Percentiles rank a stretch among this genome's conserved stretches.
Evolutionary conservation across 2,888 invertebrate species (phyloP).

Genomic region (Netelia inedita): DNA sequence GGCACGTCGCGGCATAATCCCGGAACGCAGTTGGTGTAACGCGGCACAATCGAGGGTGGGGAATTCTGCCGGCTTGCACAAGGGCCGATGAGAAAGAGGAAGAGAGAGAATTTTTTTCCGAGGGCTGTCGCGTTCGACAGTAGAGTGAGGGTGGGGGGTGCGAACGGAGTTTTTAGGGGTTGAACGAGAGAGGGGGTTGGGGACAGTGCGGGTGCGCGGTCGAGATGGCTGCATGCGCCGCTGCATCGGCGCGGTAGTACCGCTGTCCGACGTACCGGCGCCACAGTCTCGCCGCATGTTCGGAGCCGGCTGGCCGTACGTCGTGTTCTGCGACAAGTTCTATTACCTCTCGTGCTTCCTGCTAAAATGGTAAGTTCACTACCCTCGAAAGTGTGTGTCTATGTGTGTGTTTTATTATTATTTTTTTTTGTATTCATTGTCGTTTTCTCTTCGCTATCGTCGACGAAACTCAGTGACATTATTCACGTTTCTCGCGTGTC

Average conservation of each 20-base stretch:
- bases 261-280: conserved; percentile 76
- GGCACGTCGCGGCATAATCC: conserved; percentile 52
- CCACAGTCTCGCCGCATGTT: conserved; percentile 81
- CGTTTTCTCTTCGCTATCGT: neutral
- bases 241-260: conserved; percentile 80
- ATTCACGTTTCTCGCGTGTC: neutral
- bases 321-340: conserved; percentile 66
- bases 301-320: conserved; percentile 76
- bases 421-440: neutral
- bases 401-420: neutral
- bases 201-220: conserved; percentile 79
- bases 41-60: conserved; percentile 3
- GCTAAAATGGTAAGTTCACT: conserved; percentile 79
- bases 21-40: conserved; percentile 28
- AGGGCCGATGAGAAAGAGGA: neutral
- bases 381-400: conserved; percentile 27
- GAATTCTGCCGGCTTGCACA: conserved; percentile 1
- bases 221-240: conserved; percentile 78
- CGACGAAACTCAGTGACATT: neutral
- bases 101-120: neutral
- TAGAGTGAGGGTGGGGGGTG: conserved; percentile 12
- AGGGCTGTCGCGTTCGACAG: conserved; percentile 8
- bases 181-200: conserved; percentile 54
- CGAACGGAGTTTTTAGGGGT: conserved; percentile 23
- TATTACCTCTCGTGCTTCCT: conserved; percentile 67